Base-by-base conservation (phyloP, 2,113 vertebrate species). In the Cricetomys ansorgei region DNA sequence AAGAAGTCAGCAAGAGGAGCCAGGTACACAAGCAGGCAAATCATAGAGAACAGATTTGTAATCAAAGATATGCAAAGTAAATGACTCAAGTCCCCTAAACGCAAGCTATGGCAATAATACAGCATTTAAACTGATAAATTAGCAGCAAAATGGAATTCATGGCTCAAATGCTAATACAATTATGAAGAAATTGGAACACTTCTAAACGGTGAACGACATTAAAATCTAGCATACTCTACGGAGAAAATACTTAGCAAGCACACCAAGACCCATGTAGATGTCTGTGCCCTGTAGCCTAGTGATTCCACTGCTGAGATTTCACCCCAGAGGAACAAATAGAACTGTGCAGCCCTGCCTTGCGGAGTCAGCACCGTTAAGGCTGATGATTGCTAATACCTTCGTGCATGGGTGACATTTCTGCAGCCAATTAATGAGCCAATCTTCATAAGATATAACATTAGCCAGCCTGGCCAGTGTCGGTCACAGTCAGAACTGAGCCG, bases 371-470 rank as follows among this genome's bases (percentile, higher is more conserved):
- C 79, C 29, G 1, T 50, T 37, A 27, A 67, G 93, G 83, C 85
- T 72, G 13, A 17, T 62, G 91, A 88, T 2, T 88, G 94, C 83
- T 97, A 93, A 93, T 81, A 81, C 89, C 85, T 83, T 92, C 7
- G 80, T 67, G 77, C 53, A 81, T 43, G 94, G 97, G 96, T 94
- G 96, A 96, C 92, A 91, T 95, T 96, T 89, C 96, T 95, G 76
- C 67, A 95, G 95, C 91, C 97, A 94, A 96, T 97, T 97, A 97
- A 97, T 92, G 97, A 96, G 92, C 94, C 92, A 89, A 80, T 95
- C 95, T 97, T 95, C 80, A 88, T 72, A 92, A 94, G 94, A 94
- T 77, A 92, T 34, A 94, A 88, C 96, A 94, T 92, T 95, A 95
- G 94, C 95, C 73, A 65, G 96, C 94, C 96, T n/a, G 85, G 80